phyloP scores from a whole-genome alignment of 2,113 vertebrate species.

The Pleuronectes platessa region DNA sequence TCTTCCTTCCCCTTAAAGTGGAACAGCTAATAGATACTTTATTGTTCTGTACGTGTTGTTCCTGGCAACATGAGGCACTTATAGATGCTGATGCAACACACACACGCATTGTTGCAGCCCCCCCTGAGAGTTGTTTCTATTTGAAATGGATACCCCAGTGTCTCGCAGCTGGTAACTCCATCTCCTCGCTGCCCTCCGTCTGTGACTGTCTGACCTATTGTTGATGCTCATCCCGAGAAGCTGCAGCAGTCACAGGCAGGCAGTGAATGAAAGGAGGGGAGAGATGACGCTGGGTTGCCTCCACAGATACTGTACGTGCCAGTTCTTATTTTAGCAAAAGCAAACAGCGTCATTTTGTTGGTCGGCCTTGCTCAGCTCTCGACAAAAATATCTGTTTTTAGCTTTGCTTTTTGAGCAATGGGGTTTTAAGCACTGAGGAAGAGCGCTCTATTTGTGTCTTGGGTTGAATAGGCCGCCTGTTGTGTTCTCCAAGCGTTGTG shows the following conservation, averaged over 20 bases:
- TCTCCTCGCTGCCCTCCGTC: constrained; percentile 59
- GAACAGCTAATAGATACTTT: constrained; percentile 24
- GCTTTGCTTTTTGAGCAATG: constrained; percentile 33
- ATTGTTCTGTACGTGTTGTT: constrained; percentile 21
- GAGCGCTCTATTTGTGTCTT: constrained; percentile 63
- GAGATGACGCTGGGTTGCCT: constrained; percentile 50
- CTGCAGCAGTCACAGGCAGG: constrained; percentile 37
- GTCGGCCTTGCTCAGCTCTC: constrained; percentile 37
- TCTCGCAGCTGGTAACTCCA: constrained; percentile 59
- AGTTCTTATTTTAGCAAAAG: constrained; percentile 62
- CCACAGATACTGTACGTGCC: constrained; percentile 47
- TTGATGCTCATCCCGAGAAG: constrained; percentile 47
- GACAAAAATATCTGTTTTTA: constrained; percentile 55
- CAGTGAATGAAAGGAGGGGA: constrained; percentile 47
- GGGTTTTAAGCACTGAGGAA: constrained; percentile 45
- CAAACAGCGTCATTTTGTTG: constrained; percentile 45
- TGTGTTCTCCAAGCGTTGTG: constrained; percentile 55
- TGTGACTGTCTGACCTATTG: constrained; percentile 67
- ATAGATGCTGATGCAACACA: constrained; percentile 6
- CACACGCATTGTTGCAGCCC: neutral
- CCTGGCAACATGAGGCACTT: neutral
- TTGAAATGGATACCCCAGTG: constrained; percentile 57
- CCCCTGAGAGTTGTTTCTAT: constrained; percentile 26
- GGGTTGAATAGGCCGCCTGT: constrained; percentile 55
- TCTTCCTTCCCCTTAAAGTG: constrained; percentile 20